A percentile compares a stretch with the other conserved stretches of the same genome.
Evolutionary conservation across 2,797 vertebrate genomes (phyloP).

Genomic region (Hylomyscus alleni): DNA sequence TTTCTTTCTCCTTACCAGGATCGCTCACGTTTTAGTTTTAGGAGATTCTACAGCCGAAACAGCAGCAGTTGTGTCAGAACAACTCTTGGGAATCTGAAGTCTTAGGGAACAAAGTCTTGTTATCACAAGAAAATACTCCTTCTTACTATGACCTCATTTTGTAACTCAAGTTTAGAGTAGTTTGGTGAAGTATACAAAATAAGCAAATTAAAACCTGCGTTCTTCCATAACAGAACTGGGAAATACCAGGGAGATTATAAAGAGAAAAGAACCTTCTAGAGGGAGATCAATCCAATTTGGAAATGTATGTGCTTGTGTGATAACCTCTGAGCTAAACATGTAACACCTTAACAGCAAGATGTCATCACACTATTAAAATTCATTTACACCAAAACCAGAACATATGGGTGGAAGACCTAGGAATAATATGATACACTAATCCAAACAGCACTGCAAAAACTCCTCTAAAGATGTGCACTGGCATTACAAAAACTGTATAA

Average conservation of each 20-base stretch:
- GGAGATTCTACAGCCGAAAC: neutral
- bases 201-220: neutral
- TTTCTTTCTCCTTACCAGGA: neutral
- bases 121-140: neutral
- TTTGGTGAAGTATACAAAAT: neutral
- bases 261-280: neutral
- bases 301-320: neutral
- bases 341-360: neutral
- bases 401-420: neutral
- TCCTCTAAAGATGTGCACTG: neutral
- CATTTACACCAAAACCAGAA: neutral
- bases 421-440: neutral
- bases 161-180: neutral
- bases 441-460: neutral
- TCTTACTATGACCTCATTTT: neutral
- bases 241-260: neutral
- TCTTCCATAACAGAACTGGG: neutral
- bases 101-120: neutral
- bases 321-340: neutral
- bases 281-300: fast-evolving
- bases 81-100: neutral
- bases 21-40: neutral
- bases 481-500: neutral
- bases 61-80: neutral
- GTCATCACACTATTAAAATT: neutral